Evolutionary conservation across 2,113 vertebrate species (phyloP), one percentile per base, ranked within the genome.

Genomic region (Alexandromys fortis): DNA sequence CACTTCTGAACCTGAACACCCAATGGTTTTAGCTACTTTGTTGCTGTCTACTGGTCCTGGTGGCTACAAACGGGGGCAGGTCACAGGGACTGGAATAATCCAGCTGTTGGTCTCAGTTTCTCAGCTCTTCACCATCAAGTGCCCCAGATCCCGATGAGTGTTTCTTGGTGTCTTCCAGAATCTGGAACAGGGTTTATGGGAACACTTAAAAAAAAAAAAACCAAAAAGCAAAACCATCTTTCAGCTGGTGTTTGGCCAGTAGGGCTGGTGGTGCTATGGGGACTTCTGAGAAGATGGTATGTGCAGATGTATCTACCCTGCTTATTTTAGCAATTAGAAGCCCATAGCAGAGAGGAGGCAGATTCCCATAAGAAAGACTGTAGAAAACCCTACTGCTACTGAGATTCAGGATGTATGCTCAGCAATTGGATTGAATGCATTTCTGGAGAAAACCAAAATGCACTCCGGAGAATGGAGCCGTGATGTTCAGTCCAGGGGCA

Each of bases 401-500:
- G 99, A 99, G 98, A 99, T 99, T 97, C 98, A 98, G 90, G 99
- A 99, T 97, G 99, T 99, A 2, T 98, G 99, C 93, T 98, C 98
- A 83, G 99, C 99, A 7, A 98, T 99, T 86, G 99, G 99, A 96
- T 97, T 99, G 96, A 99, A 99, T 16, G 99, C 99, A 30, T 98
- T 99, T 65, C 70, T 99, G 72, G 99, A 99, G 96, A 98, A 99
- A 98, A 99, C 99, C 97, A 99, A 99, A 97, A 99, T 99, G 99
- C 99, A 99, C 97, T 99, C 99, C 61, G 98, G 99, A 82, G 99
- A 99, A 96, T 99, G 99, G 99, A 99, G 99, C 98, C 98, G 99
- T 96, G 99, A 99, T 7, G 95, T 98, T 30, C 99, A 99, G 94
- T 99, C 99, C 97, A 99, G 99, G 98, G 99, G 99, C 0, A 98